Conservation (phyloP, 2,797 vertebrate species). For the Hemibagrus guttatus region DNA sequence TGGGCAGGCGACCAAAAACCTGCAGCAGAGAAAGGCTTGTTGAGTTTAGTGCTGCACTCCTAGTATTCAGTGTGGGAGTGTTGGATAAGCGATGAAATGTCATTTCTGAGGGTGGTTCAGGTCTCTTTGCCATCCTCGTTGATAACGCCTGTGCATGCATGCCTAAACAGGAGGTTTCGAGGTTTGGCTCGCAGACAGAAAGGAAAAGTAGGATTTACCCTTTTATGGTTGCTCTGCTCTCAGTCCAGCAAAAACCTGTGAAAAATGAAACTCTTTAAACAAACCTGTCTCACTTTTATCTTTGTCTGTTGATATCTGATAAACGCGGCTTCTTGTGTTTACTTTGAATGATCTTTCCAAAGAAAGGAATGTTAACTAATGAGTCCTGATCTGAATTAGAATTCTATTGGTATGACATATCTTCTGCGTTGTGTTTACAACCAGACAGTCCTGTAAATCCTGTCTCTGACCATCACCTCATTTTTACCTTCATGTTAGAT, state of each 20-base stretch:
- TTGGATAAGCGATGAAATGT: slow-evolving; percentile 43
- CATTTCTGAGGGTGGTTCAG: slow-evolving; percentile 50
- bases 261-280: slow-evolving; percentile 40
- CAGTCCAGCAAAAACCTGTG: slow-evolving; percentile 2
- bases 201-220: slow-evolving; percentile 45
- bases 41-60: slow-evolving; percentile 28
- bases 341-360: background rate
- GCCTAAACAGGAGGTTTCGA: slow-evolving; percentile 27
- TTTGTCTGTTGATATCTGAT: background rate
- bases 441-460: background rate
- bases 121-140: slow-evolving; percentile 18
- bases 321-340: background rate
- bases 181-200: slow-evolving; percentile 29
- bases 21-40: slow-evolving; percentile 30
- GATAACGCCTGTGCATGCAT: background rate
- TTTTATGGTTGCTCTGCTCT: slow-evolving; percentile 49
- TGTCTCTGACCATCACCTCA: background rate
- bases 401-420: background rate
- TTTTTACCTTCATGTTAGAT: too few relatives aligned
- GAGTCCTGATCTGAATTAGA: background rate
- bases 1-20: slow-evolving; percentile 43
- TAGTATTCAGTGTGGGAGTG: slow-evolving; percentile 43
- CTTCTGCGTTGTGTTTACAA: background rate
- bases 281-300: slow-evolving; percentile 13
- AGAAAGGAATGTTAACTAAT: background rate